Conservation (phyloP, 2,113 vertebrate genomes). For the Micronycteris hirsuta region DNA sequence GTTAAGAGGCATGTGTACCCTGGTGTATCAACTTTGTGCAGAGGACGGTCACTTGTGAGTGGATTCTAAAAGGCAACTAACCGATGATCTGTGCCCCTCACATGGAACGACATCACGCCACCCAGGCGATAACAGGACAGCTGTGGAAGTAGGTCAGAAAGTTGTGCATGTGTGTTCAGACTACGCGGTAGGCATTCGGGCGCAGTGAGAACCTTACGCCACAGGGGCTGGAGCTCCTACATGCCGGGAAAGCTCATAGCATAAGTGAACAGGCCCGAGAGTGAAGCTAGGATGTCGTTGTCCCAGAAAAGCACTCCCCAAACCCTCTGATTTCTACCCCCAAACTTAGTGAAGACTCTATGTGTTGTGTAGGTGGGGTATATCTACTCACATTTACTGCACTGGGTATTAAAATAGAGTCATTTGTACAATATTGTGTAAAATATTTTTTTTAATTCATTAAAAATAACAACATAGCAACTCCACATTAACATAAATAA, state of each 20-base stretch:
- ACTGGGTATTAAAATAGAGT: background rate
- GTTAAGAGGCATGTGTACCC: background rate
- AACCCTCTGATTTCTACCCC: background rate
- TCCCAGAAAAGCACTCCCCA: background rate
- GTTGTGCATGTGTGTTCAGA: background rate
- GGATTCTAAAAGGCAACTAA: background rate
- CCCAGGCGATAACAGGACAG: background rate
- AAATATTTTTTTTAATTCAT: conserved; percentile 46
- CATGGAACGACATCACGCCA: background rate
- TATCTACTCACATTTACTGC: background rate
- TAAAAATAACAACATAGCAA: conserved; percentile 23
- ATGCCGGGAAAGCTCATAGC: background rate
- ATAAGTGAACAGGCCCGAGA: background rate
- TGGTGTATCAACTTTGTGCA: background rate
- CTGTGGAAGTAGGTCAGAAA: background rate
- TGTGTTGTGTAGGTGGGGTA: background rate
- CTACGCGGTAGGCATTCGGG: background rate
- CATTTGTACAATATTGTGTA: conserved; percentile 10
- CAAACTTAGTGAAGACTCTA: background rate
- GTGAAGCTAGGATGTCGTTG: background rate
- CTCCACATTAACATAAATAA: conserved; percentile 45
- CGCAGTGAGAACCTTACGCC: background rate
- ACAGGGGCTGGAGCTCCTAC: background rate
- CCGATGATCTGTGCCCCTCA: background rate
- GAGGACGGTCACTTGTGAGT: background rate